A percentile compares a stretch with the other conserved stretches of the same genome.
Evolutionary conservation across 1,140 invertebrate species (phyloP).

Genomic region (Microplitis mediator): DNA sequence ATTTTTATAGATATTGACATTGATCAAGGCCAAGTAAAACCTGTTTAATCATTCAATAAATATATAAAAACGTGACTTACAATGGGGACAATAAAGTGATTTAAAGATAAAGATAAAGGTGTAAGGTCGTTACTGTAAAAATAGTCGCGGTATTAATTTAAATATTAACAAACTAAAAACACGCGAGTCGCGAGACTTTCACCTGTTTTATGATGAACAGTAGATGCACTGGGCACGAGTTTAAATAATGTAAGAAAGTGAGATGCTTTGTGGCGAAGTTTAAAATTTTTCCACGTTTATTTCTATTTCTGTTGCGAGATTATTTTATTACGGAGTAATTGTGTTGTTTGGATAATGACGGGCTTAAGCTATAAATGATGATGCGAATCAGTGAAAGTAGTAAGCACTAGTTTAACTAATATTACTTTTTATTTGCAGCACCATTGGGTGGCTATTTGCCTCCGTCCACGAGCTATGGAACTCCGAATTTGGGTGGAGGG

Average conservation of each 20-base stretch:
- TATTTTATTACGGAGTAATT: background rate
- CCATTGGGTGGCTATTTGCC: conserved; percentile 55
- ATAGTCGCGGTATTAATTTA: conserved; percentile 1
- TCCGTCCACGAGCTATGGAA: conserved; percentile 62
- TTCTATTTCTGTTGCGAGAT: background rate
- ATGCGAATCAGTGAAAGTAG: background rate
- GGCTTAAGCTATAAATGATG: background rate
- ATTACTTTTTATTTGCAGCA: conserved; percentile 22
- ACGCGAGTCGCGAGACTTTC: too few relatives aligned
- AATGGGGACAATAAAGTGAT: background rate
- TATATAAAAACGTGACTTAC: background rate
- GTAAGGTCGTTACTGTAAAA: conserved; percentile 17
- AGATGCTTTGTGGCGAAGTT: background rate
- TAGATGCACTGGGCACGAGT: too few relatives aligned
- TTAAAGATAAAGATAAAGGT: background rate
- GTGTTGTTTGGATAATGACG: background rate
- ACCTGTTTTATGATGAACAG: too few relatives aligned
- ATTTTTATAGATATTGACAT: too few relatives aligned
- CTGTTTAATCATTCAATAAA: background rate
- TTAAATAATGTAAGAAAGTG: background rate
- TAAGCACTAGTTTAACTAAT: background rate
- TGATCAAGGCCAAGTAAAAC: too few relatives aligned
- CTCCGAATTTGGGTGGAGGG: conserved; percentile 58
- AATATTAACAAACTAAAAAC: background rate
- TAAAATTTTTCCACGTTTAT: background rate